Evolutionary conservation across 2,888 invertebrate species (phyloP).

Genomic region (Atrina japonica): DNA sequence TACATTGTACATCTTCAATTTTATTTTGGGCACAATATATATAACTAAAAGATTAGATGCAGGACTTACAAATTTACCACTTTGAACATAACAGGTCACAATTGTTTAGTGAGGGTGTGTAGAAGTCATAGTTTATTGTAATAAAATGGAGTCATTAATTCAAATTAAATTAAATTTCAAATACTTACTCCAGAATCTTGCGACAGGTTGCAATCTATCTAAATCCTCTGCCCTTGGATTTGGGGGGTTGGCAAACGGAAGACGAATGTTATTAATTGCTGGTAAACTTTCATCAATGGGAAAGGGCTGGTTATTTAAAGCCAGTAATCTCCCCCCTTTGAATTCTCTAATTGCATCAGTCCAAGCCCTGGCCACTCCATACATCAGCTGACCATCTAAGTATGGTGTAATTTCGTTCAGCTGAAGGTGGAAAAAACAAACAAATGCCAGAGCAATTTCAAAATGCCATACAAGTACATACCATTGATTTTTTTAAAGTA

Average conservation of each 20-base stretch:
- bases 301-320: conserved; percentile 36
- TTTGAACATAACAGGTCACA: too few relatives aligned
- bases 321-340: conserved; percentile 81
- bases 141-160: too few relatives aligned
- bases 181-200: conserved; percentile 84
- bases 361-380: conserved; percentile 84
- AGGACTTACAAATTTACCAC: too few relatives aligned
- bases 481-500: too few relatives aligned
- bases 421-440: conserved; percentile 78
- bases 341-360: conserved; percentile 83
- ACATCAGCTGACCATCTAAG: conserved; percentile 85
- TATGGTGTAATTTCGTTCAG: conserved; percentile 85
- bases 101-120: too few relatives aligned
- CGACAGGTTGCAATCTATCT: conserved; percentile 79
- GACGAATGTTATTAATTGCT: conserved; percentile 82
- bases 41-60: too few relatives aligned
- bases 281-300: conserved; percentile 81
- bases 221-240: conserved; percentile 82
- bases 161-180: too few relatives aligned
- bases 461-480: too few relatives aligned
- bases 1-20: too few relatives aligned
- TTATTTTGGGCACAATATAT: too few relatives aligned
- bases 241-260: conserved; percentile 85
- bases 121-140: too few relatives aligned
- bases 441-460: conserved; percentile 30